Base-by-base conservation (phyloP, 2,113 vertebrate genomes). In the Chaetorhynchus papuensis region DNA sequence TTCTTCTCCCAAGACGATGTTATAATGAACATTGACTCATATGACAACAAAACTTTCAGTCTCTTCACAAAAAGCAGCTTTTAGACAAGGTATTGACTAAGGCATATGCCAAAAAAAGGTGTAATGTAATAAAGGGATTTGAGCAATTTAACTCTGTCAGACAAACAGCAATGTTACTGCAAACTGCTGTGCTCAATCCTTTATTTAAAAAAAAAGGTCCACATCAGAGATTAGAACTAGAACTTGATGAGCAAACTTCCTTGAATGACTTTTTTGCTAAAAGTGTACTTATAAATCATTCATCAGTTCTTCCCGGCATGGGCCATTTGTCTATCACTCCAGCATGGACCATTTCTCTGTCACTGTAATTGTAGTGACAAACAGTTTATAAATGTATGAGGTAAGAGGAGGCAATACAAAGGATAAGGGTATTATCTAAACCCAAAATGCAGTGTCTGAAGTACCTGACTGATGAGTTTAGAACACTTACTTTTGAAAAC, bases 261-360 rank as follows among this genome's bases (percentile, higher is more conserved):
- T 75, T 16, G 9, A 91, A 82, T 3, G 0, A 56, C 22, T 59
- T 75, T 69, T 91, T 69, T 79, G 49, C 49, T 72, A 53, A 69
- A 84, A 84, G 78, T 42, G 41, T 91, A 41, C 45, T 72, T 61
- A 82, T 79, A 66, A 92, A 91, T 94, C 24, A 94, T 94, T 92
- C 52, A 94, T 84, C 56, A 42, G 15, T 84, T 75, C 65, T 89
- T 79, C 26, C 22, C 31, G 30, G n/a, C 52, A 17, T 33, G 39
- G 71, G 21, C 57, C 23, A 80, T 76, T 93, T 90, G 54, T 84
- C 47, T 89, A 66, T 89, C 23, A 2, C 26, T 61, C 52, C 68
- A 41, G 28, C 35, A 21, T 15, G 41, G 71, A 27, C 57, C 61
- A 44, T 66, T 80, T 87, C 59, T 84, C 53, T 83, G 72, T 71